Evolutionary conservation across 2,113 vertebrate genomes (phyloP).

Genomic region (Tragelaphus scriptus): DNA sequence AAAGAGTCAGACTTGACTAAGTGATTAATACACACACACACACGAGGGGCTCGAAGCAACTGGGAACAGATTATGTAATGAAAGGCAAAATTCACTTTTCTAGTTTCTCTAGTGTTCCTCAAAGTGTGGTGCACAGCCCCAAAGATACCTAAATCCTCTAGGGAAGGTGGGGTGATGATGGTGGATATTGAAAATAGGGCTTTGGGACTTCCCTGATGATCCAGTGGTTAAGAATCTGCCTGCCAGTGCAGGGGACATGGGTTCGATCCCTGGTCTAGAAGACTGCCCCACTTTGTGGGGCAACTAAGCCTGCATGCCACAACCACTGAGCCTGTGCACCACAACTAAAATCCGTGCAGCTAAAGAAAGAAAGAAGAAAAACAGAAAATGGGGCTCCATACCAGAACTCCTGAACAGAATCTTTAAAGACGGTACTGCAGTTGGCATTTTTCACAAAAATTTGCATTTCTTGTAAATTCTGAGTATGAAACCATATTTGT

Average conservation of each 20-base stretch:
- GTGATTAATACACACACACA: background rate
- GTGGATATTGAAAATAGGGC: background rate
- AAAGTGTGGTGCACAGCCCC: background rate
- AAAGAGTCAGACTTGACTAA: background rate
- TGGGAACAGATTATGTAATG: background rate
- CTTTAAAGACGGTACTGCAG: background rate
- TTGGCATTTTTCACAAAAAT: background rate
- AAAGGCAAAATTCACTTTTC: background rate
- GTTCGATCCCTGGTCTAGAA: background rate
- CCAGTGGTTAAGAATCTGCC: background rate
- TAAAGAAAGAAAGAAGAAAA: background rate
- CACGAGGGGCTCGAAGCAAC: background rate
- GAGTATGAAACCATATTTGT: background rate
- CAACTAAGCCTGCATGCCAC: background rate
- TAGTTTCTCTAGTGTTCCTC: background rate
- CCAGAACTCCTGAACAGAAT: background rate
- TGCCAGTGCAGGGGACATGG: background rate
- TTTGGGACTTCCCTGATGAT: background rate
- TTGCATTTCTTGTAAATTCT: background rate
- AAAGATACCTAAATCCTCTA: background rate
- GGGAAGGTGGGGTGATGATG: rapidly evolving
- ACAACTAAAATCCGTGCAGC: background rate
- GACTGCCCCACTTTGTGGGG: background rate
- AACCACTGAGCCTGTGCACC: background rate
- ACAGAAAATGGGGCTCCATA: background rate